These are phyloP conservation scores for Drosophila basisetae DNA, from an alignment of 2,888 invertebrate genomes.

Conservation along the genomic window DNA sequence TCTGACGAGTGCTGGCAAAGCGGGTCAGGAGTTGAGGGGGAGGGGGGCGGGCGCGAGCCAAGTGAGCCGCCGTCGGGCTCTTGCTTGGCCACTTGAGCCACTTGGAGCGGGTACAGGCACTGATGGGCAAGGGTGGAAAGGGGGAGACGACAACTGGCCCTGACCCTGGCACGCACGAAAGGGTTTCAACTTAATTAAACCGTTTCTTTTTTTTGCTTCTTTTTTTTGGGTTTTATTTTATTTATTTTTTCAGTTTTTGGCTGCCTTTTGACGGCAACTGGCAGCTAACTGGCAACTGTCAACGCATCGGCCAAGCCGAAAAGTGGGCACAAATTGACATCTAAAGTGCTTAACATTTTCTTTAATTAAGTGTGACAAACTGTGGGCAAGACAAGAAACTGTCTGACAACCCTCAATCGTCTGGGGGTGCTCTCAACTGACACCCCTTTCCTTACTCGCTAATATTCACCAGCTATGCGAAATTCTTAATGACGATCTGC, in stretches of 20 bases:
- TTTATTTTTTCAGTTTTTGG: slow-evolving; percentile 47
- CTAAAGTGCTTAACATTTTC: slow-evolving; percentile 81
- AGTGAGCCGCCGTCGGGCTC: slow-evolving; percentile 62
- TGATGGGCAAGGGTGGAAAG: not conserved
- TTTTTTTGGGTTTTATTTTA: slow-evolving; percentile 14
- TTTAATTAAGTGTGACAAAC: slow-evolving; percentile 81
- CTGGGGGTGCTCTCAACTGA: not conserved
- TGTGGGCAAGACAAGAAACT: slow-evolving; percentile 64
- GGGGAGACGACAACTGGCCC: slow-evolving; percentile 35
- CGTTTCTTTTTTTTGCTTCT: slow-evolving; percentile 57
- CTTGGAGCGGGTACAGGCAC: slow-evolving; percentile 37
- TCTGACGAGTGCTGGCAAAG: slow-evolving; percentile 8
- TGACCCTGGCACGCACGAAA: slow-evolving; percentile 75
- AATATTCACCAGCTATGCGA: not conserved
- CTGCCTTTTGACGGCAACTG: slow-evolving; percentile 50
- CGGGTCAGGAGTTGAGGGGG: not conserved
- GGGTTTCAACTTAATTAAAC: slow-evolving; percentile 81
- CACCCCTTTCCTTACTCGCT: not conserved
- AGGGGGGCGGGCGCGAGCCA: slow-evolving; percentile 26
- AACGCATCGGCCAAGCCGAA: slow-evolving; percentile 67
- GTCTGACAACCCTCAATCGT: slow-evolving; percentile 3
- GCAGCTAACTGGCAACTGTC: slow-evolving; percentile 68
- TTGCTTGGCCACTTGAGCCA: slow-evolving; percentile 70
- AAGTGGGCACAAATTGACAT: slow-evolving; percentile 80
- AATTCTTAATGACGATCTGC: not conserved